A percentile compares a stretch with the other conserved stretches of the same genome.
phyloP scores from a whole-genome alignment of 2,797 vertebrate species.

The Lepus oiostolus region DNA sequence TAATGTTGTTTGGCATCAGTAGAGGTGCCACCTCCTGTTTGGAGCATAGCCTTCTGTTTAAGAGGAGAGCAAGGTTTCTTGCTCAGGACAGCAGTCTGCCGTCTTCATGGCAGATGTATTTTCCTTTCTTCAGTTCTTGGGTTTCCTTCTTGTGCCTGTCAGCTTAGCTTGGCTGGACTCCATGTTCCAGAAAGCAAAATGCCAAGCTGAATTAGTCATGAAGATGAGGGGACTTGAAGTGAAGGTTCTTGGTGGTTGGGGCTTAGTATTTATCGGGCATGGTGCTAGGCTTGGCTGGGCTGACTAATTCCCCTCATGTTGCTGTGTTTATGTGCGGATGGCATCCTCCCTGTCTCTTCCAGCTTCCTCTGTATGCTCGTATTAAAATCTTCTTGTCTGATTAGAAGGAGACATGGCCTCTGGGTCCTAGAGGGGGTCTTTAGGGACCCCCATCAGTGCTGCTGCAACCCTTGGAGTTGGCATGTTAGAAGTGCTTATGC shows the following conservation, averaged over 20 bases:
- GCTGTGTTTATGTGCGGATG: neutral
- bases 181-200: constrained; percentile 73
- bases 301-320: constrained; percentile 33
- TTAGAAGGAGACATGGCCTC: neutral
- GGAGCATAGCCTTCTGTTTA: constrained; percentile 61
- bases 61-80: constrained; percentile 59
- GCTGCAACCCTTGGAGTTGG: neutral
- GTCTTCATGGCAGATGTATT: constrained; percentile 70
- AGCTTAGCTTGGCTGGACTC: constrained; percentile 73
- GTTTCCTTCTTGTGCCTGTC: constrained; percentile 68
- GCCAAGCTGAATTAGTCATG: constrained; percentile 65
- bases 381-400: constrained; percentile 3
- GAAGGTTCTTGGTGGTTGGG: constrained; percentile 56
- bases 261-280: constrained; percentile 40
- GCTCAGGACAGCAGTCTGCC: constrained; percentile 44
- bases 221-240: constrained; percentile 53
- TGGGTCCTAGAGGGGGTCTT: neutral
- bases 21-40: neutral
- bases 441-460: neutral
- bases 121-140: constrained; percentile 73
- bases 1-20: constrained; percentile 44
- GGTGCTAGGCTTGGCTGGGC: neutral
- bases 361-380: constrained; percentile 9
- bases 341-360: neutral
- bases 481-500: constrained; percentile 54